Base-by-base conservation (phyloP, 2,888 invertebrate species). In the Sphaerophoria taeniata region DNA sequence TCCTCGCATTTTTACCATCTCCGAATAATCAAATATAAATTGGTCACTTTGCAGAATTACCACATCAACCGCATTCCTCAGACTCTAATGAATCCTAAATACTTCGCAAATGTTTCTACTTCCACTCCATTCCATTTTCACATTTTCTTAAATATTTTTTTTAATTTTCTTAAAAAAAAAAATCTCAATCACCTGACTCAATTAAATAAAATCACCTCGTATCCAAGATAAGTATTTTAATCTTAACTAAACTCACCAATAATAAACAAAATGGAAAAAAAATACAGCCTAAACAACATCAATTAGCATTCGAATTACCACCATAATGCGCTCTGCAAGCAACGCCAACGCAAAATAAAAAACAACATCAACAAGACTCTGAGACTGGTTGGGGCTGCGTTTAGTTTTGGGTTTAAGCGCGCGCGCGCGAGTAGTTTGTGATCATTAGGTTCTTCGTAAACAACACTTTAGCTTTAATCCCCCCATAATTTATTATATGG, bases 401-500 rank as follows among this genome's bases (percentile, higher is more conserved):
- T 43, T 2, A 9, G 39, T 7, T 11, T 43, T 43, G 39, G 39
- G 11, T 43, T n/a, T n/a, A 4, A 14, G 51, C 56, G 45, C 6
- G 39, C 14, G n/a, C 16, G 53, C 61, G 11, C 39, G 33, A 36
- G 6, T 14, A 47, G 56, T 56, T 70, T 65, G 51, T 58, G 70
- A 51, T 74, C 53, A 71, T 53, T 70, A 53, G 53, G 14, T 53
- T 43, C 6, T 45, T n/a, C 58, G 58, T 63, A 34, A 56, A 63
- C 63, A 63, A 45, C 63, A 63, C 63, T 58, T 83, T 79, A 79
- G 71, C 56, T 51, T 79, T 83, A 79, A 79, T 83, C 70, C 65
- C 56, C 78, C 34, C n/a, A 83, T 83, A 74, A 78, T 78, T 78
- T 74, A 83, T 78, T n/a, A n/a, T n/a, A n/a, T n/a, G n/a, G n/a